Percentiles rank a stretch among this genome's conserved stretches.
Evolutionary conservation across 2,113 vertebrate genomes (phyloP).

Genomic region (Daboia siamensis): DNA sequence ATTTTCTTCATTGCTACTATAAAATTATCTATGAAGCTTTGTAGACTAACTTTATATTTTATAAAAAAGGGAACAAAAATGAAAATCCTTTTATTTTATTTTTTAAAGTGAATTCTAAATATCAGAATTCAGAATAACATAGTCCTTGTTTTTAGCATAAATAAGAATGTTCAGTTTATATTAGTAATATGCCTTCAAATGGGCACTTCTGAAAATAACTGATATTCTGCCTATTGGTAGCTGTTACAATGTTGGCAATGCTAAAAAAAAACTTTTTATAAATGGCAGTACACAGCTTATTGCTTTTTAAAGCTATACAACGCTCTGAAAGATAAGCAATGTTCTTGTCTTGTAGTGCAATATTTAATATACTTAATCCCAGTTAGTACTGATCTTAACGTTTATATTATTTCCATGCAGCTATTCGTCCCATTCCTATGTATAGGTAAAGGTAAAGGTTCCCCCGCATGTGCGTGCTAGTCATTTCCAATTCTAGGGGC

Average conservation of each 20-base stretch:
- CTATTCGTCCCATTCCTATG: neutral
- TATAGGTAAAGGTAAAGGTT: no score
- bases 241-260: rapidly evolving
- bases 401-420: neutral
- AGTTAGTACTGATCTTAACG: neutral
- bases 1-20: neutral
- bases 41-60: neutral
- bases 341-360: neutral
- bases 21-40: neutral
- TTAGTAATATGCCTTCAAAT: constrained; percentile 7
- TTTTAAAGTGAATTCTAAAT: neutral
- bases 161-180: neutral
- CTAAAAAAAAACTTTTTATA: neutral
- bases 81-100: neutral
- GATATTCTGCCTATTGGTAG: neutral
- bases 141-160: neutral
- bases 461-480: no score
- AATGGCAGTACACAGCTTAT: neutral
- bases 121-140: neutral
- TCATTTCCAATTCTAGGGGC: no score
- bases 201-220: neutral
- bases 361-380: neutral
- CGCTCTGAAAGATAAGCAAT: neutral
- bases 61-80: neutral
- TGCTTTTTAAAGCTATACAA: neutral